A percentile compares a stretch with the other conserved stretches of the same genome.
Evolutionary conservation across 2,797 vertebrate genomes (phyloP).

Genomic region (Cossypha polioptera): DNA sequence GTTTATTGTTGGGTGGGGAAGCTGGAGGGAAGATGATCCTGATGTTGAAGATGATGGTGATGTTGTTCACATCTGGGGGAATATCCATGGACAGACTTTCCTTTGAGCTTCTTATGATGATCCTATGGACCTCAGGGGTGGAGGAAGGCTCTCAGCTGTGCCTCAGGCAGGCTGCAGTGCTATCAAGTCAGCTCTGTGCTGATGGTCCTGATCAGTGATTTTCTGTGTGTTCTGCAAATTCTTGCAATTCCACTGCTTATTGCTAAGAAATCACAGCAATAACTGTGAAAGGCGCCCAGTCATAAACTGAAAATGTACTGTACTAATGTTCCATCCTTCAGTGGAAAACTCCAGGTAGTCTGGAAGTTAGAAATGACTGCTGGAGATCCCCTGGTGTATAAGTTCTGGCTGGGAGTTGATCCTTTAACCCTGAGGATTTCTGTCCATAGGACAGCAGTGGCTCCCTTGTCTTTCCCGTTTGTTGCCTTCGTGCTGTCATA

Average conservation of each 20-base stretch:
- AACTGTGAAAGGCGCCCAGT: background rate
- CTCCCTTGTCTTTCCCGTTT: background rate
- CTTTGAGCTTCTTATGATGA: background rate
- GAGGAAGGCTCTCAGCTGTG: background rate
- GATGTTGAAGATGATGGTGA: background rate
- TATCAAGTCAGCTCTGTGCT: background rate
- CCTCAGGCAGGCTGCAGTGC: background rate
- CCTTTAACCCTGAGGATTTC: background rate
- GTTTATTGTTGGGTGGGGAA: background rate
- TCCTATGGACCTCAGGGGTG: background rate
- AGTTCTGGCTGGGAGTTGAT: background rate
- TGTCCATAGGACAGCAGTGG: background rate
- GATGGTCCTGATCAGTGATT: background rate
- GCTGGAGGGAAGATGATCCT: background rate
- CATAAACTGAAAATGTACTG: background rate
- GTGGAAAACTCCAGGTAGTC: background rate
- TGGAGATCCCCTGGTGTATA: background rate
- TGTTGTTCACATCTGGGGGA: background rate
- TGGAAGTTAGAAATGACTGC: background rate
- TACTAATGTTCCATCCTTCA: background rate
- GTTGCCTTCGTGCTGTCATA: background rate
- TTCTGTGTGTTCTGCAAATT: conserved; percentile 32
- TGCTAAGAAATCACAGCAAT: too few species aligned
- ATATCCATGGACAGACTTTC: background rate
- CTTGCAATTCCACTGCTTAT: conserved; percentile 31